Base-by-base conservation (phyloP, 2,113 vertebrate species). In the Amblyopsis rosae region DNA sequence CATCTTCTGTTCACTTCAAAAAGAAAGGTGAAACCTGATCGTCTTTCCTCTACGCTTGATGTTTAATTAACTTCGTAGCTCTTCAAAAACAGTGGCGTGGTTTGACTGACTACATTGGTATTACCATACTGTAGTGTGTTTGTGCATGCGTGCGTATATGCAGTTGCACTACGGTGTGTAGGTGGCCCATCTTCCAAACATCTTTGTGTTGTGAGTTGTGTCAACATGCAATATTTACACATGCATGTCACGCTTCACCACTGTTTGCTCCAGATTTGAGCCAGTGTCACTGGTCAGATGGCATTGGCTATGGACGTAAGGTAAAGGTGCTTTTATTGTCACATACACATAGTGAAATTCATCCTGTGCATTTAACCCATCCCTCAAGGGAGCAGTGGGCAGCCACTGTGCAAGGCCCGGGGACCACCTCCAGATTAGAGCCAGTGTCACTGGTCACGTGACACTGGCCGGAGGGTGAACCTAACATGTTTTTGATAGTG, bases 1-100 rank as follows among this genome's bases (percentile, higher is more conserved):
- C 59, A 57, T 77, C 72, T 77, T 78, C 59, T 65, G 64, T 76
- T 33, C 1, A 12, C 62, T 33, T 58, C 19, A 26, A 12, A 57
- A 47, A 62, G 51, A 69, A 67, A 75, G 58, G 69, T 74, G 67
- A 58, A 66, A 66, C 9, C 1, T 57, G 56, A 51, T 17, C 26
- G 57, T 80, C n/a, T 69, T 66, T 76, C 51, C 56, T 13, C 59
- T 75, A 55, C 1, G 33, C 77, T 81, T 75, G 69, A 74, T 66
- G 49, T 75, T 63, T 59, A 72, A 69, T 71, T 76, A 46, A 73
- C 50, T 49, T n/a, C 12, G 57, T 67, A 19, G 13, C 46, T 45
- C 6, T 26, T 46, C 11, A 33, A 54, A 1, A 45, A 49, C 6
- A 46, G 11, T 46, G 12, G 12, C 1, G 8, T 49, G 50, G 56